These are phyloP conservation scores for Gortyna flavago DNA, from an alignment of 2,888 invertebrate species.

Conservation along the genomic window DNA sequence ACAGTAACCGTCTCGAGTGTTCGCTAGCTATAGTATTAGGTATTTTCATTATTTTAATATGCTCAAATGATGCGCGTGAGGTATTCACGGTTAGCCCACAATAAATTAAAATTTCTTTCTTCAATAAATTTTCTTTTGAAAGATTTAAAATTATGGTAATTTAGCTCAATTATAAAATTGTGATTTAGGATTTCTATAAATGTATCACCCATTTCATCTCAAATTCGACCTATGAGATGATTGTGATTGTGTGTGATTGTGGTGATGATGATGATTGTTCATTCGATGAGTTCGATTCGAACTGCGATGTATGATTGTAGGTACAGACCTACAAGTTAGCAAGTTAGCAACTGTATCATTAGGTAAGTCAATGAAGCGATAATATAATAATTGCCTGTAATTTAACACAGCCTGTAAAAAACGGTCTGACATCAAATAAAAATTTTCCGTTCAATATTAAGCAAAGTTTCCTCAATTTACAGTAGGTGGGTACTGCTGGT, in stretches of 20 bases:
- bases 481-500: constrained; percentile 28
- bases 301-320: too few relatives aligned
- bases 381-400: constrained; percentile 55
- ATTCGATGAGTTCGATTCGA: too few relatives aligned
- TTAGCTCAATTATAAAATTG: background rate
- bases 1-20: constrained; percentile 14
- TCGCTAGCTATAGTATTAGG: background rate
- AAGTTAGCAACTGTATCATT: constrained; percentile 35
- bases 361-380: constrained; percentile 38
- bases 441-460: constrained; percentile 55
- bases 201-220: background rate
- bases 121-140: background rate
- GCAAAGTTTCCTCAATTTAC: constrained; percentile 59
- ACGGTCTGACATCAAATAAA: constrained; percentile 46
- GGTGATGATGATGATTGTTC: too few relatives aligned
- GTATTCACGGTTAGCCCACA: background rate
- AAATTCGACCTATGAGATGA: too few relatives aligned
- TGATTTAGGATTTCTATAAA: background rate
- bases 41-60: constrained; percentile 16
- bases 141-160: background rate
- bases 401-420: constrained; percentile 41
- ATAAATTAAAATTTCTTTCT: background rate
- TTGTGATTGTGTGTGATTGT: too few relatives aligned
- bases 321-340: background rate
- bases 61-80: background rate